phyloP scores from a whole-genome alignment of 2,888 invertebrate genomes.

The Clostera curtula region DNA sequence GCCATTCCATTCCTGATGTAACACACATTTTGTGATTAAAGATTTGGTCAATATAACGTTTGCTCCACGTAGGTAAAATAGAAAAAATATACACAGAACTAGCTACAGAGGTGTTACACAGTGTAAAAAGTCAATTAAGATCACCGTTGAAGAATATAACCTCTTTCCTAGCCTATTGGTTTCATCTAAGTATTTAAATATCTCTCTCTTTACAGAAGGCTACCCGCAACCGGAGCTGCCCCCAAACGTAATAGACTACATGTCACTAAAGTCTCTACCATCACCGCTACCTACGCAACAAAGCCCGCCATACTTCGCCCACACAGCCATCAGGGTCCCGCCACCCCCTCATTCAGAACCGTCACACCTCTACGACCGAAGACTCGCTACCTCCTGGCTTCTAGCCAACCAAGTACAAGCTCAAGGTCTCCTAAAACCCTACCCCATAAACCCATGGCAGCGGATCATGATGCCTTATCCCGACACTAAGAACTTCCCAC shows the following conservation, averaged over 20 bases:
- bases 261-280: slow-evolving; percentile 53
- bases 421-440: slow-evolving; percentile 64
- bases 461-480: slow-evolving; percentile 74
- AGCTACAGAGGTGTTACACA: no score
- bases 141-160: no score
- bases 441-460: slow-evolving; percentile 74
- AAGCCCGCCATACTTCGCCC: slow-evolving; percentile 57
- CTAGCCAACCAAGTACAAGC: slow-evolving; percentile 70
- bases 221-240: slow-evolving; percentile 53
- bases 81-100: no score
- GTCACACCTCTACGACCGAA: slow-evolving; percentile 53
- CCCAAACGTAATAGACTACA: slow-evolving; percentile 62
- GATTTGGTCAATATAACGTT: no score
- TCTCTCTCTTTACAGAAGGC: slow-evolving; percentile 55
- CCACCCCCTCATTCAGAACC: slow-evolving; percentile 49
- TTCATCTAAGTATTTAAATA: no score
- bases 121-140: no score
- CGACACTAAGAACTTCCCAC: slow-evolving; percentile 51
- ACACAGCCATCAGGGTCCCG: slow-evolving; percentile 55
- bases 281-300: slow-evolving; percentile 39
- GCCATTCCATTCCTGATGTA: no score
- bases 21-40: no score
- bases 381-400: slow-evolving; percentile 73
- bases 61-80: no score
- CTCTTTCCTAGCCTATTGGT: no score